A percentile compares a stretch with the other conserved stretches of the same genome.
Evolutionary conservation across 2,797 vertebrate genomes (phyloP).

Genomic region (Linurgus olivaceus): DNA sequence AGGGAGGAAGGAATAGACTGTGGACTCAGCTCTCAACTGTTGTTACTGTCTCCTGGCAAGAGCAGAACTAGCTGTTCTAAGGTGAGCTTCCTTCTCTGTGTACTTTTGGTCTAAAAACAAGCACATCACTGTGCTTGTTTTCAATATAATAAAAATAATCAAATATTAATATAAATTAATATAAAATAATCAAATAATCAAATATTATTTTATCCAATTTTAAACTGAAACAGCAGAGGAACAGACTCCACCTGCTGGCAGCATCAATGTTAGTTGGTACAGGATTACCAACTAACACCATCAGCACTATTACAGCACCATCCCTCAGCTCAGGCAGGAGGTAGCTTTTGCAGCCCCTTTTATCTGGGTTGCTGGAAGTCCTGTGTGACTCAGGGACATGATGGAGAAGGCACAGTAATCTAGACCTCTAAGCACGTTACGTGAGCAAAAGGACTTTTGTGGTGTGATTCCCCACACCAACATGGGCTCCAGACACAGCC

Average conservation of each 20-base stretch:
- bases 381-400: background rate
- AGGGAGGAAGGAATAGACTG: accelerated
- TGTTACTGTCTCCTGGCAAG: background rate
- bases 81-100: background rate
- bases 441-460: background rate
- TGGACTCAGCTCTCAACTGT: background rate
- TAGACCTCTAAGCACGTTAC: background rate
- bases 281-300: background rate
- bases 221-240: background rate
- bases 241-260: accelerated
- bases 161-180: no score
- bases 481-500: background rate
- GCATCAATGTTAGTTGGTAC: background rate
- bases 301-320: background rate
- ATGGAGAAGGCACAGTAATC: accelerated
- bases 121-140: background rate
- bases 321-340: background rate
- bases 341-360: background rate
- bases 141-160: no score
- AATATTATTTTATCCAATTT: background rate
- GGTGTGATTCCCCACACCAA: background rate
- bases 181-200: background rate
- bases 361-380: background rate
- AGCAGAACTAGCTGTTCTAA: background rate
- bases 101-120: background rate